phyloP scores from a whole-genome alignment of 2,888 invertebrate genomes.

The Pyrocoelia pectoralis region DNA sequence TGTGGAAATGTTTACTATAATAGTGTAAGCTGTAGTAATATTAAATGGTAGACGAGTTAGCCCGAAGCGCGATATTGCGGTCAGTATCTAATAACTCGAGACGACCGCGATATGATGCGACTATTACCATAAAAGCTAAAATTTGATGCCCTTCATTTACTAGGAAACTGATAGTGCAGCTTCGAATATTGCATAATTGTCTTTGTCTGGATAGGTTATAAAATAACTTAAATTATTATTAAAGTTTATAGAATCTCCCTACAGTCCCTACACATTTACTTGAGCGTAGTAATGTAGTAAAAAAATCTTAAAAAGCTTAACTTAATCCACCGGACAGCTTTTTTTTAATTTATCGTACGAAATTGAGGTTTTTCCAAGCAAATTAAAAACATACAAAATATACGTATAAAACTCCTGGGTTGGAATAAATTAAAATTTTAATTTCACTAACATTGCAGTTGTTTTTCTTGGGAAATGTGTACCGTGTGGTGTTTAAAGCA shows the following conservation, averaged over 20 bases:
- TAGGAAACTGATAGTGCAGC: conserved; percentile 17
- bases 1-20: conserved; percentile 7
- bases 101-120: conserved; percentile 31
- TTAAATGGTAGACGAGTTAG: conserved; percentile 24
- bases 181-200: conserved; percentile 26
- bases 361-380: conserved; percentile 21
- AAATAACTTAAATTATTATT: conserved; percentile 16
- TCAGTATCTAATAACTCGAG: conserved; percentile 32
- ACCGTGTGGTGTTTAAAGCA: neutral
- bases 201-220: conserved; percentile 12
- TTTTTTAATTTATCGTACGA: conserved; percentile 23
- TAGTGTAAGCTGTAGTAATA: conserved; percentile 13
- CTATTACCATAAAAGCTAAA: conserved; percentile 36
- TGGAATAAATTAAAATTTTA: conserved; percentile 33
- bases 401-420: conserved; percentile 17
- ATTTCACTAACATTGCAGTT: conserved; percentile 23
- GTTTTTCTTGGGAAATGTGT: conserved; percentile 23
- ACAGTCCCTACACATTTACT: neutral
- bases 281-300: conserved; percentile 7
- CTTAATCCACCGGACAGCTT: conserved; percentile 22
- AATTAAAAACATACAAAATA: conserved; percentile 34
- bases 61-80: conserved; percentile 30
- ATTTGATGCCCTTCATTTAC: conserved; percentile 33
- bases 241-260: conserved; percentile 9
- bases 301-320: conserved; percentile 19